phyloP scores from a whole-genome alignment of 2,113 vertebrate species.

The Nothoprocta perdicaria region DNA sequence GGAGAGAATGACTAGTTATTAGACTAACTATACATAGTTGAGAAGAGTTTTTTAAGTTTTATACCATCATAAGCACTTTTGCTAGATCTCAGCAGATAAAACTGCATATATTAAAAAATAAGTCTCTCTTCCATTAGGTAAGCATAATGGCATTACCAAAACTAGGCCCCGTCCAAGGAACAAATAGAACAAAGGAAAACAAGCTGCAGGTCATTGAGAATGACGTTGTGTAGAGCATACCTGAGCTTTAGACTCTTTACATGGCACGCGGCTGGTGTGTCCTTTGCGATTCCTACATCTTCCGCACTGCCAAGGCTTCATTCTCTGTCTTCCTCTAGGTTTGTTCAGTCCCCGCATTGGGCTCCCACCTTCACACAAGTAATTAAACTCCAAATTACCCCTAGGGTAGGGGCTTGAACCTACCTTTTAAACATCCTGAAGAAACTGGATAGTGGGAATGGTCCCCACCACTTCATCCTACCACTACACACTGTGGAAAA shows the following conservation, averaged over 20 bases:
- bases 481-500: neutral
- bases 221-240: too few species aligned
- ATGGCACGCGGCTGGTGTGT: too few species aligned
- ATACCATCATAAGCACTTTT: neutral
- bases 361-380: too few species aligned
- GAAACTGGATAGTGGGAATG: neutral
- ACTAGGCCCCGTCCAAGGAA: neutral
- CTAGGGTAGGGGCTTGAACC: neutral
- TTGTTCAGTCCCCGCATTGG: too few species aligned
- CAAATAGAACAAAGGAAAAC: too few species aligned
- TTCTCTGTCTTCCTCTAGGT: too few species aligned
- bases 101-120: neutral
- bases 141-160: neutral
- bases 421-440: neutral
- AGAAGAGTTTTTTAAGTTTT: neutral
- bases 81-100: neutral
- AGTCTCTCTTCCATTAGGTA: neutral
- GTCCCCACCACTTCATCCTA: neutral
- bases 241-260: too few species aligned
- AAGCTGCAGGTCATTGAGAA: too few species aligned
- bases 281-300: too few species aligned
- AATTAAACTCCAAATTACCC: neutral
- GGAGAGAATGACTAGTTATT: neutral
- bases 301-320: too few species aligned
- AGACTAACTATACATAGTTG: rapidly evolving